Evolutionary conservation across 2,113 vertebrate genomes (phyloP), one percentile per base, ranked within the genome.

Genomic region (Neotragus moschatus): DNA sequence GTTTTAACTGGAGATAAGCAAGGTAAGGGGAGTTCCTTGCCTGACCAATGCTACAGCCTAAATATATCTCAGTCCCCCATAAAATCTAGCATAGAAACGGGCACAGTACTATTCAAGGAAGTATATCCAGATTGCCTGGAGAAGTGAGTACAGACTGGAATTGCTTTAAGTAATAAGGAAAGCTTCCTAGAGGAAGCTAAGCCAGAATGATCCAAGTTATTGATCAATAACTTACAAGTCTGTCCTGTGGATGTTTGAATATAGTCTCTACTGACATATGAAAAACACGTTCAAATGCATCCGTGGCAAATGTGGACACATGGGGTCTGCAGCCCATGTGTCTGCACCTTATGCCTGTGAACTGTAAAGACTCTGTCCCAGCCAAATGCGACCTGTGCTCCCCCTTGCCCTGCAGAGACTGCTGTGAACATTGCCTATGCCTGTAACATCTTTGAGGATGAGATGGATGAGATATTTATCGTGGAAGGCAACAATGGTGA

Each of bases 1-100:
- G 99, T 99, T 94, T 98, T 99, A 73, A 99, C 99, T 26, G 99
- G 99, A 49, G 99, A 99, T 98, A 99, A 99, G 96, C 99, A 99
- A 99, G 99, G 99, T 99, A 97, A 97, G 47, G 4, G 60, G 26
- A 33, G 5, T 9, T 17, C 28, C 55, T 43, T 23, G 17, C n/a
- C 49, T 63, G 10, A 89, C 12, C 4, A 2, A 11, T 73, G 82
- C 28, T 77, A 51, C 17, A 90, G n/a, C 28, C 73, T 39, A 93
- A 92, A 73, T n/a, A 79, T 88, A 33, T 43, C 56, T 87, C 43
- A 73, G 13, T 84, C 28, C 43, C 84, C 23, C 25, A 77, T 70
- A 88, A 96, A 91, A 77, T 93, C 51, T 91, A 82, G 77, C 70
- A 89, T 73, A 97, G 73, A 97, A 90, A 88, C 8, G 10, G 53